These are phyloP conservation scores for Galerucella pusilla DNA, from an alignment of 2,888 invertebrate genomes.

Conservation along the genomic window DNA sequence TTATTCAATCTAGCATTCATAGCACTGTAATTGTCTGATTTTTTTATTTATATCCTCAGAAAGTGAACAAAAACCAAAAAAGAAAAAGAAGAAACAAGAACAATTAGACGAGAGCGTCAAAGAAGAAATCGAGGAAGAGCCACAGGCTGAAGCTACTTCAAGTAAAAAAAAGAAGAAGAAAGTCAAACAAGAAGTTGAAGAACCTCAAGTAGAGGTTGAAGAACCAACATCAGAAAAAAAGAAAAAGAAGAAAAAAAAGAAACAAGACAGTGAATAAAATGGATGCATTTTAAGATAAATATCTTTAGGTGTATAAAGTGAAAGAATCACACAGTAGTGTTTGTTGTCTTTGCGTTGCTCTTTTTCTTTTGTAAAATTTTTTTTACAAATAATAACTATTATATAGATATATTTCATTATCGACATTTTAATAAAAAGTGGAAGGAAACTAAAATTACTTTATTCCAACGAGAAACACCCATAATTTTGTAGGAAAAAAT, in stretches of 20 bases:
- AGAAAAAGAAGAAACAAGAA: slow-evolving; percentile 58
- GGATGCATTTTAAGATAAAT: background rate
- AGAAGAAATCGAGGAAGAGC: slow-evolving; percentile 55
- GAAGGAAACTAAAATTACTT: background rate
- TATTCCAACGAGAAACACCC: too few relatives aligned
- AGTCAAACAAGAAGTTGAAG: slow-evolving; percentile 46
- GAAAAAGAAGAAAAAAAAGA: slow-evolving; percentile 48
- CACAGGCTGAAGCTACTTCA: slow-evolving; percentile 49
- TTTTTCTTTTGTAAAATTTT: background rate
- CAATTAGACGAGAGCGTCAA: slow-evolving; percentile 53
- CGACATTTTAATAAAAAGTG: background rate
- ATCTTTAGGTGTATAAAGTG: background rate
- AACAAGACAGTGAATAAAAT: slow-evolving; percentile 42
- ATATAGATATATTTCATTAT: background rate
- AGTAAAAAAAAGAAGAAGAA: slow-evolving; percentile 57
- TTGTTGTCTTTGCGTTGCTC: background rate
- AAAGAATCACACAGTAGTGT: background rate
- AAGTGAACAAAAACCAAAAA: slow-evolving; percentile 50
- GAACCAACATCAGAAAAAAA: slow-evolving; percentile 44
- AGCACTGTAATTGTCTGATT: background rate
- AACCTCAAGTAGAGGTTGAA: slow-evolving; percentile 37
- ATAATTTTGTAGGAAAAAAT: too few relatives aligned
- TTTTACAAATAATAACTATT: background rate
- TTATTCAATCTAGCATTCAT: background rate
- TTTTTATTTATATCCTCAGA: slow-evolving; percentile 16